Conservation (phyloP, 2,113 vertebrate species). For the Sprattus sprattus region DNA sequence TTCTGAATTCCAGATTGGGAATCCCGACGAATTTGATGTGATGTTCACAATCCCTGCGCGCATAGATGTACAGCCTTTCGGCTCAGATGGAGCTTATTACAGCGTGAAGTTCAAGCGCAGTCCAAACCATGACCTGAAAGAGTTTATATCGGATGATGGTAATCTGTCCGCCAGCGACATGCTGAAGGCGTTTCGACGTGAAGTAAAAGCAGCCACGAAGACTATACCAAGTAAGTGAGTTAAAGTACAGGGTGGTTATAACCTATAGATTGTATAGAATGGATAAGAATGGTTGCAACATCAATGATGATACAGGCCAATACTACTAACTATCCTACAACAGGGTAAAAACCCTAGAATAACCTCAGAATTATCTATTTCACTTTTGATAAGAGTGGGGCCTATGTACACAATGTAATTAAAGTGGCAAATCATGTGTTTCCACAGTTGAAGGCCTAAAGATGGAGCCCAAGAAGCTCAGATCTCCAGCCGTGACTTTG, state of each 20-base stretch:
- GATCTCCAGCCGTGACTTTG: constrained; percentile 83
- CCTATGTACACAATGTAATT: too few species aligned
- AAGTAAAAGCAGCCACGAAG: constrained; percentile 50
- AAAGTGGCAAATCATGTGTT: neutral
- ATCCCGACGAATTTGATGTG: constrained; percentile 68
- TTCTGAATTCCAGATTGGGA: constrained; percentile 55
- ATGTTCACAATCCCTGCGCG: constrained; percentile 59
- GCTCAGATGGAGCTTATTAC: constrained; percentile 58
- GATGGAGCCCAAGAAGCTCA: constrained; percentile 63
- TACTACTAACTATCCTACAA: too few species aligned
- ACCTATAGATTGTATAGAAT: too few species aligned
- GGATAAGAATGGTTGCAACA: too few species aligned
- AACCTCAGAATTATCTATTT: too few species aligned
- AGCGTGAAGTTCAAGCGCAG: constrained; percentile 56
- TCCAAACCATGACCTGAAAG: constrained; percentile 7
- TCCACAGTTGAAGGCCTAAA: constrained; percentile 51
- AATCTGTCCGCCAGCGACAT: constrained; percentile 54
- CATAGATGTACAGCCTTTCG: constrained; percentile 36
- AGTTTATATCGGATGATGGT: constrained; percentile 36
- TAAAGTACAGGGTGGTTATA: too few species aligned
- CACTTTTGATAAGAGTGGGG: too few species aligned
- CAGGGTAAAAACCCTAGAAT: too few species aligned
- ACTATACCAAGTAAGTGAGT: constrained; percentile 27
- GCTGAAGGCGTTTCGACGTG: constrained; percentile 57
- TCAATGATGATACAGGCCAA: too few species aligned